Evolutionary conservation across 37 sponge, comb jelly and placozoan species (phyloP).

Genomic region (Cliona cf. orientalis): DNA sequence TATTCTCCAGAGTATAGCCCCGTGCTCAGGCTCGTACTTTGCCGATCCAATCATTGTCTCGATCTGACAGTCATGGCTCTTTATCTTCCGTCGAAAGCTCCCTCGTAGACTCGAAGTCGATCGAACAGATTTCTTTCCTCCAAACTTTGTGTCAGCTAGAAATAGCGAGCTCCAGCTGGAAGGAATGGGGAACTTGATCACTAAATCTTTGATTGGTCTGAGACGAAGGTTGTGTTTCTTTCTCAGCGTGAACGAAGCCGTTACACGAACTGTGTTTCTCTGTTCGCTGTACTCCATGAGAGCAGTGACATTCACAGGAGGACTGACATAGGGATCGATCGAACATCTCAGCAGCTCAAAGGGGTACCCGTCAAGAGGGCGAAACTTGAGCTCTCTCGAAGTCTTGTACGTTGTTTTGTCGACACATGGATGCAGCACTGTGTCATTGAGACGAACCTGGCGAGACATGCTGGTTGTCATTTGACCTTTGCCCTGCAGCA

Average conservation of each 20-base stretch:
- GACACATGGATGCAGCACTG: conserved; percentile 85
- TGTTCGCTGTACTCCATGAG: conserved; percentile 79
- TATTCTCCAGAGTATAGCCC: conserved; percentile 82
- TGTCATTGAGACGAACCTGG: conserved; percentile 73
- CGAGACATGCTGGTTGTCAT: conserved; percentile 56
- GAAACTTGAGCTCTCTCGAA: conserved; percentile 70
- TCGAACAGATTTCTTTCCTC: conserved; percentile 69
- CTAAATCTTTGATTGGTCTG: conserved; percentile 75
- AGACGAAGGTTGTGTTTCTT: conserved; percentile 78
- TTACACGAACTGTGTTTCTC: conserved; percentile 57
- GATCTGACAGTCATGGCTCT: conserved; percentile 35
- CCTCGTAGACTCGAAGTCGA: conserved; percentile 77
- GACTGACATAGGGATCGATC: conserved; percentile 73
- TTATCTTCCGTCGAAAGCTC: conserved; percentile 80
- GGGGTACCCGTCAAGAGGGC: conserved; percentile 76
- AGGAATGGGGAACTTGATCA: conserved; percentile 83
- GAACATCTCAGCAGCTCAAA: conserved; percentile 83
- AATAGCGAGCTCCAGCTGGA: conserved; percentile 74
- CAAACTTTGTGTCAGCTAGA: conserved; percentile 67
- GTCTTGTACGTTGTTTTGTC: conserved; percentile 58
- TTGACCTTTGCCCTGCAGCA: conserved; percentile 64
- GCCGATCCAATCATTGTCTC: conserved; percentile 70
- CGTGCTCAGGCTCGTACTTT: conserved; percentile 81
- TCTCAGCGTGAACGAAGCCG: conserved; percentile 65
- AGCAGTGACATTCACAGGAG: conserved; percentile 75